Evolutionary conservation across 2,797 vertebrate genomes (phyloP), one percentile per base, ranked within the genome.

Genomic region (Catostomus latipinnis): DNA sequence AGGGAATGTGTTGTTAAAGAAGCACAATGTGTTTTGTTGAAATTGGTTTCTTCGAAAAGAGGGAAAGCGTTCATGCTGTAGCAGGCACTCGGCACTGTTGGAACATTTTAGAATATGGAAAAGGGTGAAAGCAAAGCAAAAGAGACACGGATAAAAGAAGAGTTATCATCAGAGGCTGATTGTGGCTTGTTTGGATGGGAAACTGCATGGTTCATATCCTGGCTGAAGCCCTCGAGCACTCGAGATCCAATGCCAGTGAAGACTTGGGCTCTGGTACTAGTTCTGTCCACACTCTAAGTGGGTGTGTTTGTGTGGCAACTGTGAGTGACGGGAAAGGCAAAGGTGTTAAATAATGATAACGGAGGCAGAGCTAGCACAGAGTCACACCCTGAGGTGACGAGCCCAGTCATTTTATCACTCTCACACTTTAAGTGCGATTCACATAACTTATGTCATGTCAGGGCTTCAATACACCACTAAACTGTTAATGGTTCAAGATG

Each of bases 301-400:
- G 34, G 63, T 72, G 75, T 22, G 34, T 60, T 49, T 14, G 46
- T 50, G 70, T 0, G 14, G 16, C 10, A 56, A 62, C 43, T 68
- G 62, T 58, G 75, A 79, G 67, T 74, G 80, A 63, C 61, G 57
- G 71, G 16, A 48, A 80, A 58, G 66, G n/a, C 71, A 74, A 87
- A 82, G 78, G 82, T 87, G 84, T 72, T 68, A 57, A 61, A 80
- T 73, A 46, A 56, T 68, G 86, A 87, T 87, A 87, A 79, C 70
- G 54, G 52, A 8, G 65, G 50, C 61, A 34, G 72, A 34, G 34
- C 34, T 34, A 34, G 34, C 3, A 34, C 34, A 34, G 4, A 48
- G 58, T 77, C 62, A 77, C 84, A 70, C 81, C 86, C 75, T 81
- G 56, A 11, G 14, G 50, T 61, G 73, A 70, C 43, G 14, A 13